Base-by-base conservation (phyloP, 2,113 vertebrate genomes). In the Hypocryptadius cinnamomeus region DNA sequence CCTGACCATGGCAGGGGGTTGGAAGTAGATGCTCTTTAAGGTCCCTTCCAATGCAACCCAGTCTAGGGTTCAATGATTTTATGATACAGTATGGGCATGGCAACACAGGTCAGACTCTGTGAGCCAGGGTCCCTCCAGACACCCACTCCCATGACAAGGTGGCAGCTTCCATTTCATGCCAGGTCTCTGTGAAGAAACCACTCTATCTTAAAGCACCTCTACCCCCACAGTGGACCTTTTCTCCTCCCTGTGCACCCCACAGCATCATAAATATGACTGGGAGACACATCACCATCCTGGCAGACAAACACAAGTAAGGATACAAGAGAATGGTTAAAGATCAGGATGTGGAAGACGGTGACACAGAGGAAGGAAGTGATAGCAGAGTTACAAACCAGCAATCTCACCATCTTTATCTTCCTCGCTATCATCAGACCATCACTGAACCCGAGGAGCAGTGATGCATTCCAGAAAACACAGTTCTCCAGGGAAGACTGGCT, bases 401-500 rank as follows among this genome's bases (percentile, higher is more conserved):
- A 64, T 30, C 57, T 81, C 57, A 25, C 40, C 24, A 60, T 35
- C 70, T 82, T 66, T 69, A 56, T 65, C 68, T 80, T 50, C 50
- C 72, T 57, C 0, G 0, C 59, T 72, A 73, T 85, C 83, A 69
- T n/a, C 47, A 87, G 53, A 72, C 77, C 73, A 73, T 59, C 56
- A 39, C 47, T 39, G 70, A 77, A 73, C 25, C 30, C 1, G 0
- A 65, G 63, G 31, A 89, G 64, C 40, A 51, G 2, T 7, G 69
- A 87, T 14, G 21, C 86, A 57, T 90, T 90, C 91, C 89, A 93
- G 45, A 83, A 85, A 72, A 87, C 54, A 87, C 48, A 86, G 72
- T 11, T 88, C 71, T 79, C 63, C 28, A 35, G 80, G 35, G 74
- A 94, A n/a, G 13, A 70, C 17, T 53, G 82, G 63, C 57, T 79